Evolutionary conservation across 1,140 invertebrate species (phyloP).

Genomic region (Anastatus disparis): DNA sequence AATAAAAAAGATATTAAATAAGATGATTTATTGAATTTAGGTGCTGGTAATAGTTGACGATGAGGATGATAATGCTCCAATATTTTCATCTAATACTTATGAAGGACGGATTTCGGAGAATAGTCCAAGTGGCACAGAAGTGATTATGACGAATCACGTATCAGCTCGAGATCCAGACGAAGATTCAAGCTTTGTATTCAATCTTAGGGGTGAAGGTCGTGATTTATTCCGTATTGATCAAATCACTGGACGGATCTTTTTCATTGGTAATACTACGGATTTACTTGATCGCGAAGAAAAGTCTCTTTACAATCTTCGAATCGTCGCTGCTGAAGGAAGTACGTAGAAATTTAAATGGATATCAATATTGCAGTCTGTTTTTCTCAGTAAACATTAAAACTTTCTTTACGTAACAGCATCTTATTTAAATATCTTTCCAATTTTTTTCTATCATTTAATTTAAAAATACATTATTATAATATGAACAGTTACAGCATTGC

Average conservation of each 20-base stretch:
- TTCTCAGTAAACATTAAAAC: background rate
- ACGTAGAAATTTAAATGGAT: conserved; percentile 31
- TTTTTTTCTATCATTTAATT: too few species aligned
- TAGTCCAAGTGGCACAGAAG: conserved; percentile 76
- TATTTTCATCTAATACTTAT: conserved; percentile 78
- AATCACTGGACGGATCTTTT: conserved; percentile 73
- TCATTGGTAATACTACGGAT: conserved; percentile 64
- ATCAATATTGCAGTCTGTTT: background rate
- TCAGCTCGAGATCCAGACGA: conserved; percentile 81
- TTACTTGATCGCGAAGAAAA: conserved; percentile 80
- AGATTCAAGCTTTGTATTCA: conserved; percentile 81
- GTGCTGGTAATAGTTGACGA: conserved; percentile 84
- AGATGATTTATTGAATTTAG: conserved; percentile 47
- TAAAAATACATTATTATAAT: too few species aligned
- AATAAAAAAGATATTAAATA: too few species aligned
- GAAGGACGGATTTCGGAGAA: conserved; percentile 86
- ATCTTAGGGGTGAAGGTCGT: conserved; percentile 78
- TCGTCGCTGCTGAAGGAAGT: conserved; percentile 79
- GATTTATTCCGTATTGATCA: conserved; percentile 82
- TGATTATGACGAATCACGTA: conserved; percentile 75
- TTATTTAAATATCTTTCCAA: too few species aligned
- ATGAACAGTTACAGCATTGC: too few species aligned
- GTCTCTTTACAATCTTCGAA: conserved; percentile 74
- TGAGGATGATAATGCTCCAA: conserved; percentile 90
- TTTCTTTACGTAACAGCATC: background rate